A percentile compares a stretch with the other conserved stretches of the same genome.
Conservation (phyloP, 2,113 vertebrate genomes). For the Trinectes maculatus region DNA sequence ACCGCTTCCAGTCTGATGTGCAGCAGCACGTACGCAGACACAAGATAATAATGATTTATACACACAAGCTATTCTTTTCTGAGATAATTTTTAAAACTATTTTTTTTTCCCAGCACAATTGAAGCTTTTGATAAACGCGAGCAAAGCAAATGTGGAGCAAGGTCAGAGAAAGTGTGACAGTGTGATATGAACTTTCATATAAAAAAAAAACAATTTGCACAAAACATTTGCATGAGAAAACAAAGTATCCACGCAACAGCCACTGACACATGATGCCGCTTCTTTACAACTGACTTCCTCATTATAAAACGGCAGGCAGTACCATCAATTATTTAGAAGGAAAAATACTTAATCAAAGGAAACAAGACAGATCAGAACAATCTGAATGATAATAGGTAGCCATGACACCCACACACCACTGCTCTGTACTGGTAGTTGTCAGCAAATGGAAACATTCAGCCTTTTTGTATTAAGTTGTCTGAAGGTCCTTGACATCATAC, state of each 20-base stretch:
- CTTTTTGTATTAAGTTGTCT: too few species aligned
- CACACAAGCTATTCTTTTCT: neutral
- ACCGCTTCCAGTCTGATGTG: slow-evolving; percentile 5
- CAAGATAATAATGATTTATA: neutral
- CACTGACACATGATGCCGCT: slow-evolving; percentile 12
- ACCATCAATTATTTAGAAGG: slow-evolving; percentile 15
- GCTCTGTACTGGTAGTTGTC: too few species aligned
- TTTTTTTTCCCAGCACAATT: too few species aligned
- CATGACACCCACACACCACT: neutral
- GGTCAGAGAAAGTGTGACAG: too few species aligned
- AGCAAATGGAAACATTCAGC: neutral
- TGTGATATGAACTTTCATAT: neutral
- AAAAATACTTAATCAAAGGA: neutral
- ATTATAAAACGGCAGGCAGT: neutral
- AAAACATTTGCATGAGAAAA: neutral
- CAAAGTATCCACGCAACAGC: neutral
- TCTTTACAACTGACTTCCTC: neutral
- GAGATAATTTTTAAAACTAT: too few species aligned
- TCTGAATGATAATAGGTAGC: neutral
- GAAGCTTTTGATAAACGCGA: too few species aligned
- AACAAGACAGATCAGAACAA: neutral
- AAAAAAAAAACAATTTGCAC: too few species aligned
- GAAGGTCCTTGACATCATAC: too few species aligned
- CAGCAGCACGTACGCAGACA: neutral
- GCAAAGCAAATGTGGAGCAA: neutral